Evolutionary conservation across 2,797 vertebrate species (phyloP).

Genomic region (Neopelma chrysocephalum): DNA sequence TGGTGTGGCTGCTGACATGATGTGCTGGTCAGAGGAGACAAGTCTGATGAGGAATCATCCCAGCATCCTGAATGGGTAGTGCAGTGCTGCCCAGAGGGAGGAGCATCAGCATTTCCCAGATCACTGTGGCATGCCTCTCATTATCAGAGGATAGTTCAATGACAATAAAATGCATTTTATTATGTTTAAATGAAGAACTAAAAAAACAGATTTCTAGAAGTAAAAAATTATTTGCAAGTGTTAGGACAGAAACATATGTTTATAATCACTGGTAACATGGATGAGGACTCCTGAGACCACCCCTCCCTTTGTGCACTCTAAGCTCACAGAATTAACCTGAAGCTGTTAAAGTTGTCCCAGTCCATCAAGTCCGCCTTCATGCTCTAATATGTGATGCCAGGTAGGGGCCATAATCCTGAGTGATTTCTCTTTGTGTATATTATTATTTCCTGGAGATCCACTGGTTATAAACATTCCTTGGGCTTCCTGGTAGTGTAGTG

Average conservation of each 20-base stretch:
- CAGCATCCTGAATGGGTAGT: not conserved
- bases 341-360: not conserved
- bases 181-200: not conserved
- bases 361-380: not conserved
- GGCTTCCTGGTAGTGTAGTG: not conserved
- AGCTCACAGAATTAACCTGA: not conserved
- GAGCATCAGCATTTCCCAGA: not conserved
- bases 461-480: not conserved
- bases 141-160: not conserved
- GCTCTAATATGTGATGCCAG: not conserved
- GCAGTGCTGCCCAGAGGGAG: not conserved
- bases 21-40: not conserved
- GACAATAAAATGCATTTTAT: not conserved
- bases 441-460: not conserved
- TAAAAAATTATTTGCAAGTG: not conserved
- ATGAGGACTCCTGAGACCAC: not conserved
- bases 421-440: not conserved
- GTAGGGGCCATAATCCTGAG: not conserved
- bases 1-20: fast-evolving
- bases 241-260: not conserved
- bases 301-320: not conserved
- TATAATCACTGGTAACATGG: not conserved
- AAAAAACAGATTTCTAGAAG: not conserved
- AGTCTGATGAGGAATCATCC: not conserved
- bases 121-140: not conserved